These are phyloP conservation scores for Hirtodrosophila confusa DNA, from an alignment of 2,888 invertebrate species.

Conservation along the genomic window DNA sequence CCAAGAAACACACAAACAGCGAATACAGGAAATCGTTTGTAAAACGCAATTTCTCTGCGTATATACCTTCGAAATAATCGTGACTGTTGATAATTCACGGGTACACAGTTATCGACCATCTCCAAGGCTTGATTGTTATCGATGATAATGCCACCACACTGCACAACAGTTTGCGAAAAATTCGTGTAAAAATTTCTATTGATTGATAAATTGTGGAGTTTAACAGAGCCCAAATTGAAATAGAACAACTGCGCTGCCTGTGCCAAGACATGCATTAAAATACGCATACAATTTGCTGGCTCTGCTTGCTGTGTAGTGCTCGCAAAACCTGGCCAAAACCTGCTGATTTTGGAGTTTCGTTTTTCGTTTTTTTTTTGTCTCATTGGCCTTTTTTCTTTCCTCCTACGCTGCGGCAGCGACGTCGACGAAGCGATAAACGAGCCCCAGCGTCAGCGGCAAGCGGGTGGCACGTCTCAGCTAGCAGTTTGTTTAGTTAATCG, in stretches of 20 bases:
- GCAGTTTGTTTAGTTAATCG: slow-evolving; percentile 54
- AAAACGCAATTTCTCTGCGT: too few relatives aligned
- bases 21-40: too few relatives aligned
- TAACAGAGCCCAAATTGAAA: slow-evolving; percentile 22
- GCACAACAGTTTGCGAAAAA: slow-evolving; percentile 76
- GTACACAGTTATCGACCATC: slow-evolving; percentile 33
- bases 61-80: slow-evolving; percentile 2
- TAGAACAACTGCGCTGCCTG: slow-evolving; percentile 21
- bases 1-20: too few relatives aligned
- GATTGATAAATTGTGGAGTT: slow-evolving; percentile 48
- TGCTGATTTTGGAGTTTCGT: slow-evolving; percentile 33
- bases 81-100: slow-evolving; percentile 12
- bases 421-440: slow-evolving; percentile 40
- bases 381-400: slow-evolving; percentile 55
- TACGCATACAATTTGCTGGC: slow-evolving; percentile 23
- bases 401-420: slow-evolving; percentile 42
- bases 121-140: slow-evolving; percentile 36
- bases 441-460: slow-evolving; percentile 15
- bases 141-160: slow-evolving; percentile 64
- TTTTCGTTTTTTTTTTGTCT: slow-evolving; percentile 28
- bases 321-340: slow-evolving; percentile 37
- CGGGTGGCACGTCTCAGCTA: slow-evolving; percentile 35
- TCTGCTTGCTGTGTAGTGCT: slow-evolving; percentile 36
- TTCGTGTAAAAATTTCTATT: slow-evolving; percentile 59
- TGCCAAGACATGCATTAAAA: slow-evolving; percentile 47